These are phyloP conservation scores for Bombus confusus DNA, from an alignment of 1,140 invertebrate species.

Conservation along the genomic window DNA sequence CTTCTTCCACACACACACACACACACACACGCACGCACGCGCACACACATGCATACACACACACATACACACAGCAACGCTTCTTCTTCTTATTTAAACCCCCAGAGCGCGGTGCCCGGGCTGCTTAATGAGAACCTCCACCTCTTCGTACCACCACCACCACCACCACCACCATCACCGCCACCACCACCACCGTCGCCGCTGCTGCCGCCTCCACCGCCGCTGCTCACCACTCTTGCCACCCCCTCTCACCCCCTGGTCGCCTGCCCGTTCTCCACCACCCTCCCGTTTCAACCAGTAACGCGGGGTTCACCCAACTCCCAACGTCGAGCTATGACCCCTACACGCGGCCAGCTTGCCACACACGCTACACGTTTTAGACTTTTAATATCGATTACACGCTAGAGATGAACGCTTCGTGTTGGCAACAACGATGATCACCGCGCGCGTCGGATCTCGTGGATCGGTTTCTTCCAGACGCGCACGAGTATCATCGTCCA, in stretches of 20 bases:
- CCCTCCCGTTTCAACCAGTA: slow-evolving; percentile 61
- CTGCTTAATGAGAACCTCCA: slow-evolving; percentile 82
- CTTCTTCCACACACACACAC: slow-evolving; percentile 68
- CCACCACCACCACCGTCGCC: slow-evolving; percentile 58
- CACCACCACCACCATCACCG: slow-evolving; percentile 20
- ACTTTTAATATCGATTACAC: slow-evolving; percentile 81
- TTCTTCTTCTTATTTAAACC: slow-evolving; percentile 80
- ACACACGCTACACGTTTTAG: slow-evolving; percentile 80
- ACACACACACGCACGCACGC: slow-evolving; percentile 47
- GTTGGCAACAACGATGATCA: slow-evolving; percentile 38
- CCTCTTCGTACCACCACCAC: slow-evolving; percentile 72
- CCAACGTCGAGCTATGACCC: slow-evolving; percentile 65
- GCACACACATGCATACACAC: slow-evolving; percentile 34
- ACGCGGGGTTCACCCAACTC: slow-evolving; percentile 67
- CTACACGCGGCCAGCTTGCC: slow-evolving; percentile 65
- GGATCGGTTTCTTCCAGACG: not conserved
- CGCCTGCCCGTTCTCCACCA: slow-evolving; percentile 52
- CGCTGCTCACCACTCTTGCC: slow-evolving; percentile 56
- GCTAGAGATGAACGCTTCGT: slow-evolving; percentile 55
- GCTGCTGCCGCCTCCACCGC: slow-evolving; percentile 39
- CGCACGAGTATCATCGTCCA: not conserved
- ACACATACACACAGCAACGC: slow-evolving; percentile 52
- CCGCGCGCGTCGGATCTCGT: not conserved
- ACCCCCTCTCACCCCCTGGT: slow-evolving; percentile 14
- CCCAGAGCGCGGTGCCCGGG: slow-evolving; percentile 78